These are phyloP conservation scores for Cyprinodon tularosa DNA, from an alignment of 2,113 vertebrate genomes.

Conservation along the genomic window DNA sequence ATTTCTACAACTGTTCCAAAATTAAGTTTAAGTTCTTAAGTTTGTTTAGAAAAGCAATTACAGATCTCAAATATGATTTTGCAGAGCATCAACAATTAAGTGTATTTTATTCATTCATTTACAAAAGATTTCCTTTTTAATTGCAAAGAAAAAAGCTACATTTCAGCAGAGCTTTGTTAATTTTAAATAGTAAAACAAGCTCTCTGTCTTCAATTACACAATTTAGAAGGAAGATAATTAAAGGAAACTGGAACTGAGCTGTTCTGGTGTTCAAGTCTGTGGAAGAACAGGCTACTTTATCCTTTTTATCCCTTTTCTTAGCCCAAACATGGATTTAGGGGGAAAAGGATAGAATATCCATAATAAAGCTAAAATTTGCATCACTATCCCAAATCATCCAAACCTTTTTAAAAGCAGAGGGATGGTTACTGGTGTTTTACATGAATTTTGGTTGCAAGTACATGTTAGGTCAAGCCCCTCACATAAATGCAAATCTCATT, in stretches of 20 bases:
- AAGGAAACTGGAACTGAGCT: neutral
- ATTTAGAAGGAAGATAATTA: neutral
- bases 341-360: slow-evolving; percentile 63
- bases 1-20: no score
- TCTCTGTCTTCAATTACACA: neutral
- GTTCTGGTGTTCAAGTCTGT: slow-evolving; percentile 6
- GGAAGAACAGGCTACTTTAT: slow-evolving; percentile 37
- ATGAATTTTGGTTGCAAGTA: slow-evolving; percentile 75
- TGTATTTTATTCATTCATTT: neutral
- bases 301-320: slow-evolving; percentile 5
- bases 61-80: neutral
- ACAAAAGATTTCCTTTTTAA: neutral
- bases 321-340: slow-evolving; percentile 18
- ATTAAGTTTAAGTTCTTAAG: no score
- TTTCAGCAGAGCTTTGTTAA: neutral
- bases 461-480: slow-evolving; percentile 66
- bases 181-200: neutral
- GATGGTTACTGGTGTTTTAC: slow-evolving; percentile 70
- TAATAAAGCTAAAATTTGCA: slow-evolving; percentile 76
- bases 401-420: slow-evolving; percentile 71
- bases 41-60: no score
- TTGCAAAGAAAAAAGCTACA: neutral
- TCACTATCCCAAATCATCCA: slow-evolving; percentile 77
- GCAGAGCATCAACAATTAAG: no score
- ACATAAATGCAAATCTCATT: slow-evolving; percentile 53